Evolutionary conservation across 1,140 invertebrate species (phyloP).

Genomic region (Hyles euphorbiae): DNA sequence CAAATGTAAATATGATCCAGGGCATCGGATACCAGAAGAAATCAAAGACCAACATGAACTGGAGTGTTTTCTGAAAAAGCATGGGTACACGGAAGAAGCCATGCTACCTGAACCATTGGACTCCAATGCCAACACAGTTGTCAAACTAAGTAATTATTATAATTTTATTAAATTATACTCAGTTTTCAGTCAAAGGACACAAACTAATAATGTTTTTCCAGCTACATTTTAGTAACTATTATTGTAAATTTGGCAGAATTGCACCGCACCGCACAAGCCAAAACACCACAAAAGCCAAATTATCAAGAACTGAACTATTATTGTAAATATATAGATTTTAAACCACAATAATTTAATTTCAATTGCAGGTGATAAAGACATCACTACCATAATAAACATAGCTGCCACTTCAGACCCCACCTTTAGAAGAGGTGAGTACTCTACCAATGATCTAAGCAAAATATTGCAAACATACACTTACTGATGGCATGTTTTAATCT

Average conservation of each 20-base stretch:
- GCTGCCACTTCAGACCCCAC: conserved; percentile 36
- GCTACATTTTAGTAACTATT: too few species aligned
- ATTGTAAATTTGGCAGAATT: too few species aligned
- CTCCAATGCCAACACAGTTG: conserved; percentile 31
- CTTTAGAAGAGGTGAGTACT: conserved; percentile 47
- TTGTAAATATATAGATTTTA: too few species aligned
- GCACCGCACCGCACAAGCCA: too few species aligned
- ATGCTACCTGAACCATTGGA: conserved; percentile 42
- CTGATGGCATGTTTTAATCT: conserved; percentile 8
- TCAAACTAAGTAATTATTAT: conserved; percentile 43
- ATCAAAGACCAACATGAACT: conserved; percentile 39
- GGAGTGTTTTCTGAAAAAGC: conserved; percentile 34
- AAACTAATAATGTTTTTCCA: background rate
- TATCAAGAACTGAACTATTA: too few species aligned
- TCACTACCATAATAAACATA: conserved; percentile 42
- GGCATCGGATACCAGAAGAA: conserved; percentile 40
- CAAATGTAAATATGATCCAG: conserved; percentile 37
- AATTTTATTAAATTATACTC: conserved; percentile 6
- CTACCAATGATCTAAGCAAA: too few species aligned
- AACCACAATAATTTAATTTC: too few species aligned
- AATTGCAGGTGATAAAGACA: conserved; percentile 40
- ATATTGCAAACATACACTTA: background rate
- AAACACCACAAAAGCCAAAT: too few species aligned
- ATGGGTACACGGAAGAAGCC: conserved; percentile 43
- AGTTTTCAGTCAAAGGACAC: conserved; percentile 2